A percentile compares a stretch with the other conserved stretches of the same genome.
These are phyloP conservation scores for Temnothorax unifasciatus DNA, from an alignment of 2,888 invertebrate species.

Conservation along the genomic window DNA sequence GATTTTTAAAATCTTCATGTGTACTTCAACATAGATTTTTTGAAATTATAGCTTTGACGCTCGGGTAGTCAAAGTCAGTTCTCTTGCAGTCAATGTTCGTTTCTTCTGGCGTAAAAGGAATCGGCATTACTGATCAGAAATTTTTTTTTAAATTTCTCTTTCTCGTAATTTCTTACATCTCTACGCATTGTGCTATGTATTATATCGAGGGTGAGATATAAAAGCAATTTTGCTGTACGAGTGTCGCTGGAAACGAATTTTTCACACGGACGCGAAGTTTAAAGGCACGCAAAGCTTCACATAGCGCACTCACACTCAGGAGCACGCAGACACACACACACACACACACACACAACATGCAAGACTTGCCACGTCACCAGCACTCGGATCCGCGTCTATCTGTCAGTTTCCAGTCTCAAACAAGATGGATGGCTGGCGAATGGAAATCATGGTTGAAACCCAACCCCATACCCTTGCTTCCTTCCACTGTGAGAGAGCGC, in stretches of 20 bases:
- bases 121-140: not conserved
- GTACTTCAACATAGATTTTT: too few species aligned
- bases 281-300: slow-evolving; percentile 53
- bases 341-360: slow-evolving; percentile 74
- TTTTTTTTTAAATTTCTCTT: not conserved
- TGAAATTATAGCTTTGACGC: not conserved
- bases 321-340: slow-evolving; percentile 64
- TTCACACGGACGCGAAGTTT: slow-evolving; percentile 64
- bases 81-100: not conserved
- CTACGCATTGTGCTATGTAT: not conserved
- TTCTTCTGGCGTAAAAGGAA: not conserved
- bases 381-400: slow-evolving; percentile 86
- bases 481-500: slow-evolving; percentile 62
- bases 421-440: slow-evolving; percentile 90
- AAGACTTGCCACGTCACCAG: slow-evolving; percentile 86
- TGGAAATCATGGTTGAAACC: slow-evolving; percentile 88
- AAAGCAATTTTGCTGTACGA: slow-evolving; percentile 68
- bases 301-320: slow-evolving; percentile 56
- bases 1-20: not conserved
- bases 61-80: not conserved
- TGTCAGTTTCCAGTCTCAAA: slow-evolving; percentile 88
- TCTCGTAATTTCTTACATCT: not conserved
- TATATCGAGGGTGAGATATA: slow-evolving; percentile 41
- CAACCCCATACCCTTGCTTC: slow-evolving; percentile 76
- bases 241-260: slow-evolving; percentile 73